Base-by-base conservation (phyloP, 2,797 vertebrate genomes). In the Molossus molossus region DNA sequence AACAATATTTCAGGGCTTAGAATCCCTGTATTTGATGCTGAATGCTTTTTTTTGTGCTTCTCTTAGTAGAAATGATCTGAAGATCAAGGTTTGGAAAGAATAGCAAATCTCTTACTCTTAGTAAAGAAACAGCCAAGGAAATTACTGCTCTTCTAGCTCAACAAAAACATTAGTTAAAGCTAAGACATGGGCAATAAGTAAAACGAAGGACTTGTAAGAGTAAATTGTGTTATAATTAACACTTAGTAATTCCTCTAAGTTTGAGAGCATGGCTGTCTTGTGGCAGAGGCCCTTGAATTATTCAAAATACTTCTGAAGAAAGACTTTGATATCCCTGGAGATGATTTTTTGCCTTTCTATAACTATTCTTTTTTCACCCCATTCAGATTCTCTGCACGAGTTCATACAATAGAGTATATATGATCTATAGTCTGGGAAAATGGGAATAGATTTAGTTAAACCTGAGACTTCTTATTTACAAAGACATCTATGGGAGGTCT, bases 81-180 rank as follows among this genome's bases (percentile, higher is more conserved):
- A 95, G 76, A 73, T 82, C 0, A 2, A 75, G 50, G 94, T 60
- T 70, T 96, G 90, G 45, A 89, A 58, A 95, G 94, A 97, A 77
- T 2, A 93, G 55, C 72, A 80, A 55, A 62, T 97, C 55, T 81
- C 29, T 73, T 94, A 69, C 40, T 83, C 23, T 73, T 94, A 72
- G 75, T 27, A 85, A 95, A 94, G 94, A 94, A 88, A 90, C 15
- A 90, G 55, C 50, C 18, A 92, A 94, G 90, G 97, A 96, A 97
- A 95, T 96, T 90, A 87, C 27, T 79, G 50, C 21, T 97, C 15
- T 97, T 33, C 29, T 90, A 72, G 77, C 25, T 94, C 67, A 97
- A 48, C 93, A 60, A 94, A 80, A 96, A 75, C 69, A 92, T 92
- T 94, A 90, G 97, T 94, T 95, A 94, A 84, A 96, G 91, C 50